Evolutionary conservation across 2,888 invertebrate species (phyloP).

Genomic region (Oscheius onirici): DNA sequence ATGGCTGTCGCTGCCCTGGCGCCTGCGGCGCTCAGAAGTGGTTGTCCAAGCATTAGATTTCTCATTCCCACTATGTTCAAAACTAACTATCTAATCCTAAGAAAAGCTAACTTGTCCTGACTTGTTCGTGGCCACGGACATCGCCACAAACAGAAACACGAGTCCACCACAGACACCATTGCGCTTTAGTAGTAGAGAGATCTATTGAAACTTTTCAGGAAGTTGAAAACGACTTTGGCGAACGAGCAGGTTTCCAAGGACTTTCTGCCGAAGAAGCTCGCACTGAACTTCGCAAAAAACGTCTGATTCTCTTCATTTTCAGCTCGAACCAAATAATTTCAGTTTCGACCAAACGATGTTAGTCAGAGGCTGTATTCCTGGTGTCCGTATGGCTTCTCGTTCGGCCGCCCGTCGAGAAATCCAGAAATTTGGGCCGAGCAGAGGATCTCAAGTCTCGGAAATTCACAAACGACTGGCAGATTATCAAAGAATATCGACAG

Average conservation of each 20-base stretch:
- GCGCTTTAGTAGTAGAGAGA: too few species aligned
- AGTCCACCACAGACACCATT: too few species aligned
- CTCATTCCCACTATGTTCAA: too few species aligned
- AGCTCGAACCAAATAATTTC: background rate
- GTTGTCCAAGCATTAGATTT: too few species aligned
- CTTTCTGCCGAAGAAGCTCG: constrained; percentile 31
- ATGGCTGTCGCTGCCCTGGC: too few species aligned
- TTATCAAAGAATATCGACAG: constrained; percentile 28
- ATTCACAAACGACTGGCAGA: constrained; percentile 39
- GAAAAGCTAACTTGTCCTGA: too few species aligned
- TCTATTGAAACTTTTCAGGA: constrained; percentile 33
- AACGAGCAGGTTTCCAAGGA: constrained; percentile 34
- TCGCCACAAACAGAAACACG: too few species aligned
- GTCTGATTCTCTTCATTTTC: background rate
- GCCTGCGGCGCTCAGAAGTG: too few species aligned
- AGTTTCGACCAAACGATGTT: constrained; percentile 17
- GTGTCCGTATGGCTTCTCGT: constrained; percentile 4
- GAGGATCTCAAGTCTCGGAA: constrained; percentile 31
- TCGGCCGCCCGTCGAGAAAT: background rate
- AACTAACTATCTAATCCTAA: too few species aligned
- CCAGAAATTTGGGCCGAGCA: constrained; percentile 14
- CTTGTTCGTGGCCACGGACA: too few species aligned
- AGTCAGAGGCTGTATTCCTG: constrained; percentile 4
- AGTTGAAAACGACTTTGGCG: constrained; percentile 54
- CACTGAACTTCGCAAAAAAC: constrained; percentile 21